Evolutionary conservation across 2,797 vertebrate genomes (phyloP).

Genomic region (Chrysocyon brachyurus): DNA sequence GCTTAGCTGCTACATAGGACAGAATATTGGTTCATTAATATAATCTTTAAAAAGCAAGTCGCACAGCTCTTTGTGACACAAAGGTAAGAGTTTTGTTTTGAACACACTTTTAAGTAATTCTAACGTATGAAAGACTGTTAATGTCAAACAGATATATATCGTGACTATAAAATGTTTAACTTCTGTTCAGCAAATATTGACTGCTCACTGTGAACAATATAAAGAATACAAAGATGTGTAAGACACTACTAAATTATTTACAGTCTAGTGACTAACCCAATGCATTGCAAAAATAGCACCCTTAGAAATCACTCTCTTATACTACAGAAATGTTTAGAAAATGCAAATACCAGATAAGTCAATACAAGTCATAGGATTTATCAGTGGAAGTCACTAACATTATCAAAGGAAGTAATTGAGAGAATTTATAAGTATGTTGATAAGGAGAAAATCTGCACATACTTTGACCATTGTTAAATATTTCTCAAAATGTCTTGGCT

Average conservation of each 20-base stretch:
- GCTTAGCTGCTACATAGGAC: conserved; percentile 47
- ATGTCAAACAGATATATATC: not conserved
- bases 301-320: not conserved
- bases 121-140: not conserved
- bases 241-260: conserved; percentile 1
- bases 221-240: not conserved
- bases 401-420: not conserved
- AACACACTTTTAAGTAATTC: conserved; percentile 22
- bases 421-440: not conserved
- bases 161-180: not conserved
- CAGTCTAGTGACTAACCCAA: not conserved
- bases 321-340: not conserved
- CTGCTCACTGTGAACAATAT: not conserved
- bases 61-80: not conserved
- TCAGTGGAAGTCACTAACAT: not conserved
- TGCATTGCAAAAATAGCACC: not conserved
- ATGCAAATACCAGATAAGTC: not conserved
- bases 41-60: conserved; percentile 31
- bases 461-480: conserved; percentile 3
- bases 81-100: conserved; percentile 1
- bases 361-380: not conserved
- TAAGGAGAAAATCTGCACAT: not conserved
- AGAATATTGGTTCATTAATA: conserved; percentile 52
- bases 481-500: not conserved
- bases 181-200: conserved; percentile 39